Evolutionary conservation across 2,113 vertebrate species (phyloP).

Genomic region (Dicerorhinus sumatrensis): DNA sequence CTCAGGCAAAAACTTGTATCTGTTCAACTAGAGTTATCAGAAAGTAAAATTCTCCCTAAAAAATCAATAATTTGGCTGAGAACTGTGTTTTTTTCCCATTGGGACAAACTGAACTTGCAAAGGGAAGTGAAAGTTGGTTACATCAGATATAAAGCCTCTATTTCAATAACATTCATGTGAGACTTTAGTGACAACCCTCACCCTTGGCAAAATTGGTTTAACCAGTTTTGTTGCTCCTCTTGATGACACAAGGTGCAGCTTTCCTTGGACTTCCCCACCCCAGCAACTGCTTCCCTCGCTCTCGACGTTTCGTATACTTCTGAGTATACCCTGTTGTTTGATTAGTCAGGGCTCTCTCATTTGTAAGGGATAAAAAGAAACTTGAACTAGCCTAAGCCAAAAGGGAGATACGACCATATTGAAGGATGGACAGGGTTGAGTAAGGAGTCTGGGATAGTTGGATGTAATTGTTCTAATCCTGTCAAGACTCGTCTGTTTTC

Average conservation of each 20-base stretch:
- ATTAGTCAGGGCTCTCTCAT: fast-evolving
- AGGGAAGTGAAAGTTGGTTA: background rate
- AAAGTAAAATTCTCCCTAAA: background rate
- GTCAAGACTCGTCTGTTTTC: background rate
- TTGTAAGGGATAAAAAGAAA: background rate
- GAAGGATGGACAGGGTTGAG: background rate
- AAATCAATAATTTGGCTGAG: background rate
- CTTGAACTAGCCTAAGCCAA: background rate
- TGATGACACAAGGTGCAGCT: background rate
- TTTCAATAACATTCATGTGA: background rate
- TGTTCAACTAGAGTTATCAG: background rate
- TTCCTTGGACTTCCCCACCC: background rate
- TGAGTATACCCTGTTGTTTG: background rate
- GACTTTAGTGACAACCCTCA: background rate
- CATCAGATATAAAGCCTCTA: background rate
- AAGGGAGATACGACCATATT: background rate
- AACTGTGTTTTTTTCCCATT: background rate
- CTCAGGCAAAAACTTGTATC: background rate
- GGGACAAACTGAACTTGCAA: background rate
- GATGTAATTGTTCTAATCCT: background rate
- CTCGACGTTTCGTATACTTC: background rate
- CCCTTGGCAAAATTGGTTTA: background rate
- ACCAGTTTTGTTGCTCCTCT: background rate
- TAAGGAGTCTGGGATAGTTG: background rate
- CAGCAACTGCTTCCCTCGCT: background rate